Base-by-base conservation (phyloP, 1,140 invertebrate genomes). In the Drosophila serrata region DNA sequence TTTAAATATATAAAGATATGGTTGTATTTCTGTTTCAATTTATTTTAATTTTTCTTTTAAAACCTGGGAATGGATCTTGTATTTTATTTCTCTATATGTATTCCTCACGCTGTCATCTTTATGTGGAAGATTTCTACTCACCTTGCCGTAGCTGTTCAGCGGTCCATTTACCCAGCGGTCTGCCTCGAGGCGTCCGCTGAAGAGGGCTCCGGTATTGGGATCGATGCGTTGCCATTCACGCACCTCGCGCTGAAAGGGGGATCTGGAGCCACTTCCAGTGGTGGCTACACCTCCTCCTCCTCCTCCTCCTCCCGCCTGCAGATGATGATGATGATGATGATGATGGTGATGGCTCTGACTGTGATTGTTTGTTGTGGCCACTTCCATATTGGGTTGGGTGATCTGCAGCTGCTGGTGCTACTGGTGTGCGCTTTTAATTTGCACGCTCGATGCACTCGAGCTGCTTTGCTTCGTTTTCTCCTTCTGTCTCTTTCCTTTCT, bases 171-270 rank as follows among this genome's bases (percentile, higher is more conserved):
- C 91, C 91, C 91, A 93, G 64, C 92, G 92, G 91, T 93, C 91
- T 65, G 92, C 92, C 77, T 93, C 92, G 72, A 92, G 77, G 59
- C 92, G 92, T 46, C 92, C 92, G 61, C 84, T 93, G 64, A 93
- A 75, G 62, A 93, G 74, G 29, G 92, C 92, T 65, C 92, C 92
- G 57, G 92, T 93, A 80, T 92, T 81, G 76, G 92, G 91, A 90
- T 93, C 92, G 73, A 93, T 85, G 82, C 91, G 91, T 88, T 93
- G 92, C 92, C 92, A 93, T 90, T 93, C 92, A 81, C 92, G 91
- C 82, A 93, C 91, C 80, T 93, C 92, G 7, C 92, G 81, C 73
- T 92, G 92, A 69, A 93, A 93, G 45, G 92, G 92, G 60, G 92
- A 90, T 68, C 91, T 68, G 56, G 79, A 64, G 61, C 79, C 84